Evolutionary conservation across 2,797 vertebrate genomes (phyloP).

Genomic region (Uromys caudimaculatus): DNA sequence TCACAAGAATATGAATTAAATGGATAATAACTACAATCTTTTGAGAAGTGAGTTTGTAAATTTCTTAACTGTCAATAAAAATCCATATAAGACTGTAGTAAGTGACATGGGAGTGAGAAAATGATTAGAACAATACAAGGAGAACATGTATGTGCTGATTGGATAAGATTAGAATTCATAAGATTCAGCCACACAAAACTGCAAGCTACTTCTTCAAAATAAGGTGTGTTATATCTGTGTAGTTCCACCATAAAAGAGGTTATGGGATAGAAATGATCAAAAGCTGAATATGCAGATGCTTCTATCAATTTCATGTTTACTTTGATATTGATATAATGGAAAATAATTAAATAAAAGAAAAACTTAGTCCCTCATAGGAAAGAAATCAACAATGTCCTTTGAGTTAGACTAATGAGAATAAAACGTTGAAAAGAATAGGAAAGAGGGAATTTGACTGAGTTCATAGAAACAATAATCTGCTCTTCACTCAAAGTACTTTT

Average conservation of each 20-base stretch:
- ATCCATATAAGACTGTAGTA: background rate
- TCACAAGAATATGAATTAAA: background rate
- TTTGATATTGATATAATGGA: background rate
- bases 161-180: background rate
- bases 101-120: background rate
- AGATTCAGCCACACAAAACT: background rate
- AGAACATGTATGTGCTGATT: background rate
- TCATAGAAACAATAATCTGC: background rate
- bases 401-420: background rate
- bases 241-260: background rate
- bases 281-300: background rate
- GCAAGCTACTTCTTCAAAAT: background rate
- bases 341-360: background rate
- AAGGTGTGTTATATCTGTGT: too few species aligned
- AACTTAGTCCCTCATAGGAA: background rate
- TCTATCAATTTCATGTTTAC: background rate
- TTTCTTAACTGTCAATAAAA: background rate
- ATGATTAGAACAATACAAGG: background rate
- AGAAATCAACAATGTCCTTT: background rate
- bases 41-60: background rate
- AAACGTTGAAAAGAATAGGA: background rate
- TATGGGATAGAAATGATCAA: background rate
- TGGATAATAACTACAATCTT: background rate
- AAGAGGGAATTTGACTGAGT: background rate
- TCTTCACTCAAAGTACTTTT: background rate